A percentile compares a stretch with the other conserved stretches of the same genome.
Conservation (phyloP, 2,113 vertebrate species). For the Aythya baeri region DNA sequence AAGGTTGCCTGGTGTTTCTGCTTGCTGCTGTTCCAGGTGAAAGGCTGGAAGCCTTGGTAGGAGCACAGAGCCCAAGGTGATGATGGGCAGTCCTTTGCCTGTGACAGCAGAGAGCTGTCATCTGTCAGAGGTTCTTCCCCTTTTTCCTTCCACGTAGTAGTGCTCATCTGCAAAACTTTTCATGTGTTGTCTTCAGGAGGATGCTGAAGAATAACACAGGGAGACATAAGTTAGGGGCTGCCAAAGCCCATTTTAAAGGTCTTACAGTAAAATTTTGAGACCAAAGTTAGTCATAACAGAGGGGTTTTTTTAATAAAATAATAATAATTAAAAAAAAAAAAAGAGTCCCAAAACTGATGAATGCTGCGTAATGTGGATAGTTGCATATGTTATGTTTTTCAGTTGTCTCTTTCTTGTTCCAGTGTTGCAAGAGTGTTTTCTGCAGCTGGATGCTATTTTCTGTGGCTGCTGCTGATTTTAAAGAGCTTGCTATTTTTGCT, state of each 20-base stretch:
- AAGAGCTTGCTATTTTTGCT: neutral
- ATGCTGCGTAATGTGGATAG: neutral
- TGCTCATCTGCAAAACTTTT: neutral
- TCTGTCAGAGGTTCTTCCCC: neutral
- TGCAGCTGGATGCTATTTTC: neutral
- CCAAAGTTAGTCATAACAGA: neutral
- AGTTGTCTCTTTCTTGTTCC: neutral
- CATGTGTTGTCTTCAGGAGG: neutral
- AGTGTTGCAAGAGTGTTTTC: neutral
- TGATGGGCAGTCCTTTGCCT: rapidly evolving
- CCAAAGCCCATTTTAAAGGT: neutral
- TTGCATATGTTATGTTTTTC: neutral
- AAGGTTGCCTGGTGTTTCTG: neutral
- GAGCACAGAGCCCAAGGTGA: neutral
- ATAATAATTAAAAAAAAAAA: neutral
- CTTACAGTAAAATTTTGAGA: neutral
- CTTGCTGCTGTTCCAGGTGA: neutral
- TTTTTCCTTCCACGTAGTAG: neutral
- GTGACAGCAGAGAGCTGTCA: neutral
- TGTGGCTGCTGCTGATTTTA: neutral
- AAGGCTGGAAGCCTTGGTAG: neutral
- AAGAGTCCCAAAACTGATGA: neutral
- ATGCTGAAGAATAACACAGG: neutral
- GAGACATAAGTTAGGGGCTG: neutral
- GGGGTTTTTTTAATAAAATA: no score